phyloP scores from a whole-genome alignment of 2,113 vertebrate species.

The Riparia riparia region DNA sequence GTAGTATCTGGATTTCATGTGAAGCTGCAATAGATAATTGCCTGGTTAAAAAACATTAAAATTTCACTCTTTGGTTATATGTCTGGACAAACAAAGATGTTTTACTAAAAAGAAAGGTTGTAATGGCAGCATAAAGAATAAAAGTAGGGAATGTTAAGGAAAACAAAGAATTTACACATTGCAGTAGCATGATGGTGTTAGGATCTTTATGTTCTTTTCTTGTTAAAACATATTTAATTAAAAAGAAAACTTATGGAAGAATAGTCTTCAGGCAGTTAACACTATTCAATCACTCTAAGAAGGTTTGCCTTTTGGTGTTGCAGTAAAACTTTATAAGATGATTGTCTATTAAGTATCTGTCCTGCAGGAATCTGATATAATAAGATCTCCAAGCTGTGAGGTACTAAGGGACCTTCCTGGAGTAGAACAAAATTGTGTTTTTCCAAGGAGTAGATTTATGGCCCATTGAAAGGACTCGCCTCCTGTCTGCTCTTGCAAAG shows the following conservation, averaged over 20 bases:
- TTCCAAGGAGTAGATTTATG: background rate
- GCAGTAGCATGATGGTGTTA: conserved; percentile 28
- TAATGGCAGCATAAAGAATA: background rate
- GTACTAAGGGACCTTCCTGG: background rate
- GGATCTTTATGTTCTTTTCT: conserved; percentile 10
- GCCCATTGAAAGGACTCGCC: background rate
- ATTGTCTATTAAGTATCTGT: background rate
- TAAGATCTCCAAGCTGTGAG: background rate
- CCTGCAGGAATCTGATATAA: background rate
- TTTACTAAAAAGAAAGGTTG: conserved; percentile 17
- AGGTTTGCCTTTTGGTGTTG: background rate
- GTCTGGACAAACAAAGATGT: background rate
- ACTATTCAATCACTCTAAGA: conserved; percentile 25
- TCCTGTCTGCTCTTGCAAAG: background rate
- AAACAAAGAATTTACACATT: conserved; percentile 37
- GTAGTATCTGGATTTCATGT: conserved; percentile 24
- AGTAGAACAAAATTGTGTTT: background rate
- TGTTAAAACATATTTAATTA: conserved; percentile 29
- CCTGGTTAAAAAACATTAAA: conserved; percentile 54
- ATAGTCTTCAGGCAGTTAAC: background rate
- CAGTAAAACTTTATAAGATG: conserved; percentile 2
- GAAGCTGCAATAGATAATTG: conserved; percentile 21
- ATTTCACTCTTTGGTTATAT: background rate
- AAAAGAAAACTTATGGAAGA: background rate
- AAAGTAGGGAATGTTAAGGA: conserved; percentile 8